Percentiles rank a stretch among this genome's conserved stretches.
These are phyloP conservation scores for Axinella damicornis DNA, from an alignment of 37 sponge, comb jelly and placozoan genomes.

Conservation along the genomic window DNA sequence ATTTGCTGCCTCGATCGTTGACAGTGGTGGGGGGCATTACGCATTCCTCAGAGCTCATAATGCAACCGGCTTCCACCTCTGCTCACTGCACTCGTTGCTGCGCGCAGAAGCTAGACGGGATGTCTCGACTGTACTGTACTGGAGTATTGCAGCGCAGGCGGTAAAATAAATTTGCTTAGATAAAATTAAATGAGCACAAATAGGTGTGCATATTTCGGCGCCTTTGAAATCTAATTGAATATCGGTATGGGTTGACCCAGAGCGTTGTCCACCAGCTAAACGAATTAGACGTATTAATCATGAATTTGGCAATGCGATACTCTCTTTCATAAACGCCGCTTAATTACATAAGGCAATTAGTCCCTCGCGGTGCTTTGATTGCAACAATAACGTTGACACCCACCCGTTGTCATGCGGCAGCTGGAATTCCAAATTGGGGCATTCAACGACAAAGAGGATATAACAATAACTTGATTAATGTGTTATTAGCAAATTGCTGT, in stretches of 20 bases:
- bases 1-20: conserved; percentile 14
- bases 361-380: background rate
- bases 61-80: background rate
- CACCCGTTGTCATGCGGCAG: background rate
- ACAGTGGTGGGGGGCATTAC: conserved; percentile 25
- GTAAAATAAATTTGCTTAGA: conserved; percentile 5
- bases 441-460: too few relatives aligned
- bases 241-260: conserved; percentile 2
- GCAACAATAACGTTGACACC: conserved; percentile 8
- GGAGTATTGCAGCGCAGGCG: background rate
- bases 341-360: background rate
- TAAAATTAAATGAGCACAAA: conserved; percentile 12
- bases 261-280: background rate
- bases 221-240: conserved; percentile 65
- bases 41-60: conserved; percentile 38
- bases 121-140: background rate
- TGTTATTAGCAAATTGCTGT: too few relatives aligned
- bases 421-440: background rate
- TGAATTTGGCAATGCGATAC: background rate
- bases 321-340: background rate
- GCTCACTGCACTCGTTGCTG: background rate
- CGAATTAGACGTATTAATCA: conserved; percentile 15
- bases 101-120: background rate
- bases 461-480: too few relatives aligned
- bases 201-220: conserved; percentile 48